Base-by-base conservation (phyloP, 2,797 vertebrate species). In the Xyrichtys novacula region DNA sequence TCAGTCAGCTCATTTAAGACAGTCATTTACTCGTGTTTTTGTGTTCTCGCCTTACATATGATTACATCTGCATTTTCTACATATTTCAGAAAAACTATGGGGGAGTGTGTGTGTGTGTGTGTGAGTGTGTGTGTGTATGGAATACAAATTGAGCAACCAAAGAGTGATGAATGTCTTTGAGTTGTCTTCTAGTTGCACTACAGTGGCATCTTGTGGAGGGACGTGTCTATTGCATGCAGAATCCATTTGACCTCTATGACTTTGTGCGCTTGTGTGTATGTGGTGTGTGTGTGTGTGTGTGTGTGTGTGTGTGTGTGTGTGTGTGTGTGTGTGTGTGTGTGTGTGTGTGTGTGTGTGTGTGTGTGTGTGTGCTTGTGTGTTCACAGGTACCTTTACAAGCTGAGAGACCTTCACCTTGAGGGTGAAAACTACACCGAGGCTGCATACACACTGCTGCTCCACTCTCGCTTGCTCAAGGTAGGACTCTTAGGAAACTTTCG, bases 351-450 rank as follows among this genome's bases (percentile, higher is more conserved):
- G 23, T 65, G 39, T 55, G 42, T 49, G 42, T 61, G 36, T 49
- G 34, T 29, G n/a, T 57, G 20, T 64, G 1, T 43, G 6, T 16
- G 2, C 15, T 3, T 23, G 43, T 69, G 6, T 71, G 40, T 67
- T 3, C 46, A 58, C 52, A 99, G 98, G 80, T 99, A 99, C 76
- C 94, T 99, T 47, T 98, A 99, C 88, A 99, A 99, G 76, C 85
- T 99, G 73, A 91, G 97, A 6, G 97, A 99, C 88, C 96, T 99
- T 91, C 98, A 99, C 89, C 88, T 99, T 89, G 97, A 99, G 67
- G 96, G 95, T 56, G 97, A 98, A 80, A 98, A 99, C 88, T 98
- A 96, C 93, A 99, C 97, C 0, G 97, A 99, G 85, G 98, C 98
- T 0, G 96, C 97, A 0, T 99, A 99, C 57, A 97, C 97, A 0